These are phyloP conservation scores for Aculops lycopersici DNA, from an alignment of 1,140 invertebrate genomes.

Conservation along the genomic window DNA sequence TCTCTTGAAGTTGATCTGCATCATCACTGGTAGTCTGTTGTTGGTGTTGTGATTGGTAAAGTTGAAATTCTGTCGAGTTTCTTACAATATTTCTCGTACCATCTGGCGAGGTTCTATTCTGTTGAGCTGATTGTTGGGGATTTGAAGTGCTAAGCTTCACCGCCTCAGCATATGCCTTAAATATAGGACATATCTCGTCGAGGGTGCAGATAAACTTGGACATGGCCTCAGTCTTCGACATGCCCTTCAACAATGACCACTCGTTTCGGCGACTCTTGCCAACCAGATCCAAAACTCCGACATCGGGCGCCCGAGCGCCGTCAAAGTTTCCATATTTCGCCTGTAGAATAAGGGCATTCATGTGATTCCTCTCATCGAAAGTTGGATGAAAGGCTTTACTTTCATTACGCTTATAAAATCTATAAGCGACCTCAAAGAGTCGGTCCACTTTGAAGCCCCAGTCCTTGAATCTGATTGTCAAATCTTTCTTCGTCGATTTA, in stretches of 20 bases:
- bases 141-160: constrained; percentile 13
- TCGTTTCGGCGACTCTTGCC: constrained; percentile 53
- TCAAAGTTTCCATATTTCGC: constrained; percentile 49
- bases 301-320: constrained; percentile 34
- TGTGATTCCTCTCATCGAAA: constrained; percentile 62
- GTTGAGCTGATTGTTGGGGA: not conserved
- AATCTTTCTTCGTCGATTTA: too few species aligned
- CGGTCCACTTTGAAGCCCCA: constrained; percentile 9
- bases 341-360: constrained; percentile 72
- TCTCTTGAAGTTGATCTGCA: not conserved
- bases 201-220: constrained; percentile 57
- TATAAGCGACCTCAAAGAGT: constrained; percentile 7
- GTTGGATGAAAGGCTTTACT: constrained; percentile 72
- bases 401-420: constrained; percentile 31
- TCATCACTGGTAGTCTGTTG: not conserved
- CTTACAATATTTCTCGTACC: not conserved
- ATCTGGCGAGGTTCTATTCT: not conserved
- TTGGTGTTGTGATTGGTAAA: not conserved
- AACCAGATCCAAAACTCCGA: constrained; percentile 77
- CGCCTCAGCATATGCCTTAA: constrained; percentile 63
- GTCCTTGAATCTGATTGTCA: too few species aligned
- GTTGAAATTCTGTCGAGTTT: not conserved
- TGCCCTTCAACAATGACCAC: constrained; percentile 61
- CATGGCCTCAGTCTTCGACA: constrained; percentile 54
- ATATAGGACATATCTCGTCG: constrained; percentile 50